Percentiles rank a stretch among this genome's conserved stretches.
Evolutionary conservation across 1,140 invertebrate genomes (phyloP).

Genomic region (Conus betulinus): DNA sequence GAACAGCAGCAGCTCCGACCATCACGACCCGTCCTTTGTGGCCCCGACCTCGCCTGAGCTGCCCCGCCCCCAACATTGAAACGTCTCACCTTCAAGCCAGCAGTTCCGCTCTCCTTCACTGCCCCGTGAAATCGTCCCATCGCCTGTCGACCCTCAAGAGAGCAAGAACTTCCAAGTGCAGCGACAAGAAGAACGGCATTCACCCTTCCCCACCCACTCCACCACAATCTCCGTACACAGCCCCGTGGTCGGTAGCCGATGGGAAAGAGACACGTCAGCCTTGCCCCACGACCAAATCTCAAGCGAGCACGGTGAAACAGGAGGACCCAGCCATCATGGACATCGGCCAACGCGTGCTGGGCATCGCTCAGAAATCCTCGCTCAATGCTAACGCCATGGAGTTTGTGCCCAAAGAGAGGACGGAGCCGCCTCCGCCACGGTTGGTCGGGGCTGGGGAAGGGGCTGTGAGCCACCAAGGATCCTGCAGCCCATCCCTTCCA

Average conservation of each 20-base stretch:
- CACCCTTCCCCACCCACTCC: background rate
- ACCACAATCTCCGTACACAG: background rate
- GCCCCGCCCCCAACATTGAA: background rate
- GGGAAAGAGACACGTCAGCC: background rate
- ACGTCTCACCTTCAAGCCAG: background rate
- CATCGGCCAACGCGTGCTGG: background rate
- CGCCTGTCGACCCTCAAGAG: background rate
- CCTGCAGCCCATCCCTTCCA: background rate
- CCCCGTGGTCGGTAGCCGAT: background rate
- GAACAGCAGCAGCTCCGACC: background rate
- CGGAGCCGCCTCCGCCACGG: background rate
- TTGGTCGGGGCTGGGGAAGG: too few relatives aligned
- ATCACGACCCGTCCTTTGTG: background rate
- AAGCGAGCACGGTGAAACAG: background rate
- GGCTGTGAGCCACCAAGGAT: too few relatives aligned
- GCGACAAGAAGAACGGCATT: background rate
- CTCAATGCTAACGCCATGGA: slow-evolving; percentile 8
- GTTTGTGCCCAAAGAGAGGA: background rate
- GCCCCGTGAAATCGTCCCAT: background rate
- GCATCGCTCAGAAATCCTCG: background rate
- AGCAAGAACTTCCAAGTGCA: too few relatives aligned
- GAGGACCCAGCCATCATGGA: slow-evolving; percentile 14
- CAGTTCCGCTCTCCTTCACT: background rate
- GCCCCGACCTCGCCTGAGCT: background rate
- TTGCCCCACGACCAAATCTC: background rate